phyloP scores from a whole-genome alignment of 1,140 invertebrate genomes.

The Vanessa atalanta region DNA sequence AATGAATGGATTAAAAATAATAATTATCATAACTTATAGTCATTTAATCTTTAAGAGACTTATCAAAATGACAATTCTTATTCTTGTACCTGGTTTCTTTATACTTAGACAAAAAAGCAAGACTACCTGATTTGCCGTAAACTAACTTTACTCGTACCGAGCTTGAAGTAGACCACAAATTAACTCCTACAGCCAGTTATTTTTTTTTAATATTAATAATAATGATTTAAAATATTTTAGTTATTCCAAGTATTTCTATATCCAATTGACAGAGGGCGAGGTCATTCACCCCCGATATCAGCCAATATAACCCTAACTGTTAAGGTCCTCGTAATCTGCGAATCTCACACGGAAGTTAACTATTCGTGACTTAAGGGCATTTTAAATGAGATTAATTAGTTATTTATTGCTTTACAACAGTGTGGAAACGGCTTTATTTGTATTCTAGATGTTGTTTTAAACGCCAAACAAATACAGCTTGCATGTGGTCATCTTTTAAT shows the following conservation, averaged over 20 bases:
- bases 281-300: slow-evolving; percentile 54
- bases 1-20: too few species aligned
- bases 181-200: too few species aligned
- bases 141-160: too few species aligned
- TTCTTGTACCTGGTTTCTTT: too few species aligned
- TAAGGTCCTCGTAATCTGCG: slow-evolving; percentile 47
- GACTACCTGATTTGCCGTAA: too few species aligned
- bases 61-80: too few species aligned
- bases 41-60: too few species aligned
- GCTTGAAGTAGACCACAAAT: too few species aligned
- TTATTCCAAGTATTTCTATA: slow-evolving; percentile 34
- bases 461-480: too few species aligned
- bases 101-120: too few species aligned
- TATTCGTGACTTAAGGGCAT: slow-evolving; percentile 41
- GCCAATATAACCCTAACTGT: slow-evolving; percentile 52
- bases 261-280: slow-evolving; percentile 54
- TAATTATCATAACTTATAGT: too few species aligned
- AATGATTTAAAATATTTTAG: neutral
- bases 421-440: slow-evolving; percentile 5
- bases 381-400: slow-evolving; percentile 41
- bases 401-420: slow-evolving; percentile 33
- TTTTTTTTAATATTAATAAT: slow-evolving; percentile 3
- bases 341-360: slow-evolving; percentile 46
- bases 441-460: neutral
- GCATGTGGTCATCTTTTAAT: too few species aligned